These are phyloP conservation scores for Meleagris gallopavo DNA, from an alignment of 2,113 vertebrate species.

Conservation along the genomic window DNA sequence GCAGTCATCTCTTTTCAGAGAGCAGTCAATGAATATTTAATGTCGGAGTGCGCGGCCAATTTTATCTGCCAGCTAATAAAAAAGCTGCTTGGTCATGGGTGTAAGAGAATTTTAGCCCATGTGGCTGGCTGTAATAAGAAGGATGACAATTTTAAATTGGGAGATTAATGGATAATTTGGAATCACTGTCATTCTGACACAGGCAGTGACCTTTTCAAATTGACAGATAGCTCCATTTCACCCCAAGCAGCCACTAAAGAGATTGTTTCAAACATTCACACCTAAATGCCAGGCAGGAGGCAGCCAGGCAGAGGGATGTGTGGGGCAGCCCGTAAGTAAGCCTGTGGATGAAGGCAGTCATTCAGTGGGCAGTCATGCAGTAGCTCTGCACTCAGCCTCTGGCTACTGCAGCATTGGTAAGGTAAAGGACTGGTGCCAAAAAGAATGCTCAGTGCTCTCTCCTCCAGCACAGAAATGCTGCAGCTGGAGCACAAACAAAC, in stretches of 20 bases:
- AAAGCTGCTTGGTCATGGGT: slow-evolving; percentile 61
- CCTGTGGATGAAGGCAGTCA: slow-evolving; percentile 5
- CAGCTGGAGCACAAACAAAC: not conserved
- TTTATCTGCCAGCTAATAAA: slow-evolving; percentile 72
- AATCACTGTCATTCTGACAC: slow-evolving; percentile 69
- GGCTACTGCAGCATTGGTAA: not conserved
- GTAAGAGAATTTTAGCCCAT: slow-evolving; percentile 33
- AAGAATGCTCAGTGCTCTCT: not conserved
- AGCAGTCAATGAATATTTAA: slow-evolving; percentile 72
- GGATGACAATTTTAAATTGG: slow-evolving; percentile 72
- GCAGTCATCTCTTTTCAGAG: slow-evolving; percentile 41
- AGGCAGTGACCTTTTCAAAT: slow-evolving; percentile 73
- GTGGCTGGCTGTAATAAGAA: slow-evolving; percentile 55
- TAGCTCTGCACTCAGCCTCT: not conserved
- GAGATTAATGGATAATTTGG: slow-evolving; percentile 77
- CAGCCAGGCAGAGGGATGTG: not conserved
- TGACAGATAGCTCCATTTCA: slow-evolving; percentile 71
- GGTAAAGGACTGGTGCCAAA: not conserved
- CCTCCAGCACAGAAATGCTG: not conserved
- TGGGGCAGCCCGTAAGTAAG: slow-evolving; percentile 15
- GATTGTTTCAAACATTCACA: slow-evolving; percentile 53
- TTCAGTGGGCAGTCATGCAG: not conserved
- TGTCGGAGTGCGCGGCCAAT: slow-evolving; percentile 20
- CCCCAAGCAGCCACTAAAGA: slow-evolving; percentile 52
- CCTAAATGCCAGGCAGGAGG: slow-evolving; percentile 40